phyloP scores from a whole-genome alignment of 2,888 invertebrate species.

The Acronicta aceris region DNA sequence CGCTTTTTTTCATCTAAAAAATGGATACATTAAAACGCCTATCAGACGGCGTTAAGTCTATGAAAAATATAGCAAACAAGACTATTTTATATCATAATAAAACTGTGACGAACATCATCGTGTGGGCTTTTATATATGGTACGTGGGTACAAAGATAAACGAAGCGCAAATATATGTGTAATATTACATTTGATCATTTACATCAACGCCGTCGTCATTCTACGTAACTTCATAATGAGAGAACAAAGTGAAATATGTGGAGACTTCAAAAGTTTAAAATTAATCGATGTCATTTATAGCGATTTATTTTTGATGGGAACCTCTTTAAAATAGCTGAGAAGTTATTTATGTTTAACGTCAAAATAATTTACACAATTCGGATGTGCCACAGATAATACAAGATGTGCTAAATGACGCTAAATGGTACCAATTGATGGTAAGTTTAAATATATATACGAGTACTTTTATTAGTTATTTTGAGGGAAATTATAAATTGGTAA shows the following conservation, averaged over 20 bases:
- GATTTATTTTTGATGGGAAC: constrained; percentile 30
- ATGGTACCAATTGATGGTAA: too few relatives aligned
- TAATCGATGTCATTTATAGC: constrained; percentile 20
- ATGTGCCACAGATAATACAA: constrained; percentile 4
- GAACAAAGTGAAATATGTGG: constrained; percentile 20
- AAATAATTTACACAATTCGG: constrained; percentile 27
- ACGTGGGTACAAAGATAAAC: constrained; percentile 39
- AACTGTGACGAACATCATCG: constrained; percentile 23
- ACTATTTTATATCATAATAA: constrained; percentile 39
- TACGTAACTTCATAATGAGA: constrained; percentile 14
- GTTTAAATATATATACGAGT: too few relatives aligned
- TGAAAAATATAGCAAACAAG: constrained; percentile 25
- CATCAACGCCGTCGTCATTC: constrained; percentile 34
- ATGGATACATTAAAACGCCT: constrained; percentile 47
- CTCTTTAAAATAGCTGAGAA: constrained; percentile 1
- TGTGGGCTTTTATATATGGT: constrained; percentile 29
- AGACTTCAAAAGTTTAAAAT: constrained; percentile 35
- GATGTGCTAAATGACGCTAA: constrained; percentile 20
- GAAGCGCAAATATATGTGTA: constrained; percentile 23
- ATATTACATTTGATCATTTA: constrained; percentile 35
- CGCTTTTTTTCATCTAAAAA: constrained; percentile 23
- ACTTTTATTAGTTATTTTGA: too few relatives aligned
- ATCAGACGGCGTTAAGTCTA: constrained; percentile 24
- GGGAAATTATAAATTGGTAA: too few relatives aligned
- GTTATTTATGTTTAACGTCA: constrained; percentile 14